Base-by-base conservation (phyloP, 2,797 vertebrate species). In the Salarias fasciatus region DNA sequence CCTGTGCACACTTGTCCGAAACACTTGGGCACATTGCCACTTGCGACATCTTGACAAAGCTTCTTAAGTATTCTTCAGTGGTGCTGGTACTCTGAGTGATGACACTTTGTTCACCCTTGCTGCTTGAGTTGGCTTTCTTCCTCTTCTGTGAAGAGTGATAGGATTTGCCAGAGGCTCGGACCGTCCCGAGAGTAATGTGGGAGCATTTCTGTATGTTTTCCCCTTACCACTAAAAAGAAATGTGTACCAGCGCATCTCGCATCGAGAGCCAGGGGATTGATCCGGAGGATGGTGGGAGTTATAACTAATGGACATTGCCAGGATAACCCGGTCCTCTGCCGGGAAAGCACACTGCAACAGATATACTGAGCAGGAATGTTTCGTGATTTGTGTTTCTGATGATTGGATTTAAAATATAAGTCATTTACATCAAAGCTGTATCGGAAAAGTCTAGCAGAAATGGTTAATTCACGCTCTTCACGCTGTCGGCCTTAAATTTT, bases 201-300 rank as follows among this genome's bases (percentile, higher is more conserved):
- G 53, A 83, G 68, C 52, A 62, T 70, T 70, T 68, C 46, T 43
- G 43, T 45, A 79, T 69, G 3, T 15, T 24, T 65, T 40, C 35
- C 40, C 14, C 11, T 40, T 52, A 52, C 54, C 29, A 40, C 33
- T 52, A 52, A 15, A 45, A 60, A 28, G 11, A 67, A 71, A 70
- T 53, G 28, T 64, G 35, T 74, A 72, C 11, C 12, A 84, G 72
- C 47, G 45, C n/a, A 38, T 8, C 35, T 43, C 47, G 31, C 29
- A 38, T 13, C 18, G 35, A 52, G n/a, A 50, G 45, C 61, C 48
- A 31, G 15, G 5, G 64, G 56, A 52, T 63, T 70, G 42, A 60
- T 79, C 14, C 60, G 31, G 42, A 47, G 38, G 63, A 71, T 54
- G 43, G 31, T 37, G 53, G 31, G 6, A 44, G 30, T 48, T 38